phyloP scores from a whole-genome alignment of 2,797 vertebrate species.

The Peromyscus melanophrys region DNA sequence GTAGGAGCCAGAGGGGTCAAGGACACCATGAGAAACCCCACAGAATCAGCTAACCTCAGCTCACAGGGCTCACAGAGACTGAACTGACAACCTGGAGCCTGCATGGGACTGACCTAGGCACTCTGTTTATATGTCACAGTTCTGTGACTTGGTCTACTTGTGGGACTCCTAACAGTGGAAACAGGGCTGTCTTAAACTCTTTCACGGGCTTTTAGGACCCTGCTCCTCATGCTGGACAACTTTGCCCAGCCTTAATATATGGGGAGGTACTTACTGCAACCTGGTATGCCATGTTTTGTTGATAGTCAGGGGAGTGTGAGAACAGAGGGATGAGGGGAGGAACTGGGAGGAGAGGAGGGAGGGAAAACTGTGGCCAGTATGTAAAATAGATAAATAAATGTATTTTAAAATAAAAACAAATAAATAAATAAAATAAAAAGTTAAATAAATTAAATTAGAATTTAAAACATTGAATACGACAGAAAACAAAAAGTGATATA shows the following conservation, averaged over 20 bases:
- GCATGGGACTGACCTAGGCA: neutral
- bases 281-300: neutral
- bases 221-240: rapidly evolving
- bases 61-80: neutral
- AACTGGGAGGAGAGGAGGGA: neutral
- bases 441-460: neutral
- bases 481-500: neutral
- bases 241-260: neutral
- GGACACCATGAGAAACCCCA: neutral
- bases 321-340: neutral
- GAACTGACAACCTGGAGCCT: neutral
- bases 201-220: neutral
- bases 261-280: neutral
- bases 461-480: neutral
- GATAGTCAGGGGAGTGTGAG: no score
- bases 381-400: neutral
- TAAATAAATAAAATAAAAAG: neutral
- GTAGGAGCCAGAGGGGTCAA: neutral
- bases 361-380: neutral
- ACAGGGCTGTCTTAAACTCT: neutral
- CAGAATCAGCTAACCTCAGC: neutral
- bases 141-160: neutral
- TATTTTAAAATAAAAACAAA: neutral
- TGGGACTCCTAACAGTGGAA: neutral
- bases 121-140: neutral